phyloP scores from a whole-genome alignment of 1,140 invertebrate species.

The Protaetia brevitarsis region DNA sequence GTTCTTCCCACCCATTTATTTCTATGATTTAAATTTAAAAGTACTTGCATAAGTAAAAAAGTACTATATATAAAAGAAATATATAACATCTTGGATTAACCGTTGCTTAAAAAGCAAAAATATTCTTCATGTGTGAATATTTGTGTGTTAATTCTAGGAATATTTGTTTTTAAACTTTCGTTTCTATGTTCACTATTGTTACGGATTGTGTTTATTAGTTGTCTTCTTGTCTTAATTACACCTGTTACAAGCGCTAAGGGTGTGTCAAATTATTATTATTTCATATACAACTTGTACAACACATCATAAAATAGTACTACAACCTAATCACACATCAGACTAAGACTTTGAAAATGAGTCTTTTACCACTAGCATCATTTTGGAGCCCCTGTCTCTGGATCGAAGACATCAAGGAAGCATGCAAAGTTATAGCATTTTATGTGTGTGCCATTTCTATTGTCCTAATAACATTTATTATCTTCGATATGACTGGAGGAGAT shows the following conservation, averaged over 20 bases:
- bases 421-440: conserved; percentile 73
- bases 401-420: conserved; percentile 70
- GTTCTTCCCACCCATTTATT: no score
- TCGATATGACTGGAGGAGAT: conserved; percentile 79
- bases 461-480: conserved; percentile 69
- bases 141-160: no score
- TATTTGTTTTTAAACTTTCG: no score
- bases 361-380: conserved; percentile 73
- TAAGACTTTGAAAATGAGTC: not conserved
- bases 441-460: conserved; percentile 69
- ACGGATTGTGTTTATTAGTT: not conserved
- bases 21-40: no score
- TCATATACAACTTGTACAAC: not conserved
- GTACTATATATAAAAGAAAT: no score
- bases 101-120: no score
- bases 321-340: not conserved
- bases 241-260: not conserved
- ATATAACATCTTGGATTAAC: no score
- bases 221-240: not conserved
- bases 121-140: no score
- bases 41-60: no score
- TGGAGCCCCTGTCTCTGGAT: conserved; percentile 87
- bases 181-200: not conserved
- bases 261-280: not conserved
- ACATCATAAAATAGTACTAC: not conserved